These are phyloP conservation scores for Rallus crepitans DNA, from an alignment of 2,797 vertebrate genomes.

Conservation along the genomic window DNA sequence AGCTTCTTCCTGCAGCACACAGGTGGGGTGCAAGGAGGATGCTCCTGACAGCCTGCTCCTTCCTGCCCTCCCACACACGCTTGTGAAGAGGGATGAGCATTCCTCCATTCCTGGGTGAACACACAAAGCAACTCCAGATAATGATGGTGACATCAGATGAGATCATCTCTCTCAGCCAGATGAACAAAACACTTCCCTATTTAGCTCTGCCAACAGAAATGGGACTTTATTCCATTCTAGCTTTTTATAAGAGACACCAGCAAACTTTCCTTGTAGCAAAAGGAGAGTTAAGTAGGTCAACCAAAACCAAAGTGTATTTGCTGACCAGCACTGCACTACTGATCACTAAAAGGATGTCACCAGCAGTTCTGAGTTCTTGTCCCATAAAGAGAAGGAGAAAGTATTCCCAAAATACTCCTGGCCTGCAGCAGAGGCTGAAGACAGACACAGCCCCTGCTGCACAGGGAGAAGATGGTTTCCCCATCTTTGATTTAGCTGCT, in stretches of 20 bases:
- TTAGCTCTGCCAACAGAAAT: not conserved
- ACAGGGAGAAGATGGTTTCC: not conserved
- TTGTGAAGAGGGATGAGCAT: not conserved
- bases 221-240: not conserved
- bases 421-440: not conserved
- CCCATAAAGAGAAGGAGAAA: not conserved
- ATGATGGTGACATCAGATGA: not conserved
- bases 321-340: not conserved
- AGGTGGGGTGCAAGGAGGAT: rapidly evolving
- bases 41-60: too few relatives aligned
- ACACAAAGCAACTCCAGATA: not conserved
- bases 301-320: not conserved
- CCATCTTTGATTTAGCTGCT: not conserved
- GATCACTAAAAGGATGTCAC: not conserved
- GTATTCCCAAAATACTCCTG: not conserved
- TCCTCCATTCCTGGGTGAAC: not conserved
- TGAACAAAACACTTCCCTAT: not conserved
- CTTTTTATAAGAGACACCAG: not conserved
- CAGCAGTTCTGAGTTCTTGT: not conserved
- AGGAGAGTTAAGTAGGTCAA: not conserved
- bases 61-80: not conserved
- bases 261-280: not conserved
- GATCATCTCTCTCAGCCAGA: not conserved
- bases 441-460: not conserved
- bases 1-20: not conserved